Percentiles rank a stretch among this genome's conserved stretches.
phyloP scores from a whole-genome alignment of 1,140 invertebrate species.

The Hylaeus anthracinus region DNA sequence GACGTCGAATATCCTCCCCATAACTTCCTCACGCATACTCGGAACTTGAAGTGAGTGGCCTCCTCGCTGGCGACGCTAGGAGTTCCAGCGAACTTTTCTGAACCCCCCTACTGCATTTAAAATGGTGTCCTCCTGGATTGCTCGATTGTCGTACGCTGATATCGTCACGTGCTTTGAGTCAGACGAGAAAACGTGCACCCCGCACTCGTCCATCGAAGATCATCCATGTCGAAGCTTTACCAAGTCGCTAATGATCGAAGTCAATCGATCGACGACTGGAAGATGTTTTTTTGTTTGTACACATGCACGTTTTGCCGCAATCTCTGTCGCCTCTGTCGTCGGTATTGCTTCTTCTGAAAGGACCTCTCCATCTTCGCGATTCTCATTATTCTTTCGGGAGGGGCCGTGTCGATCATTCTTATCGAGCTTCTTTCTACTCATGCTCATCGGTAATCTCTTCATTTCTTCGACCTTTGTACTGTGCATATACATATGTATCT shows the following conservation, averaged over 20 bases:
- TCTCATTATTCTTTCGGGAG: conserved; percentile 19
- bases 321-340: conserved; percentile 52
- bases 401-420: conserved; percentile 30
- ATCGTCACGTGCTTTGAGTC: conserved; percentile 31
- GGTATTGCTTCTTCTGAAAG: conserved; percentile 45
- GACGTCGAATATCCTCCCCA: no score
- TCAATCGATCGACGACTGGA: background rate
- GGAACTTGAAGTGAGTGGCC: no score
- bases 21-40: no score
- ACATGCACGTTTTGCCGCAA: conserved; percentile 16
- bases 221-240: background rate
- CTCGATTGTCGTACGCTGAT: conserved; percentile 57
- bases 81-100: no score
- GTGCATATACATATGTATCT: background rate
- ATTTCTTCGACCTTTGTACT: conserved; percentile 7
- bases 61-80: no score
- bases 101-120: background rate
- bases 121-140: conserved; percentile 42
- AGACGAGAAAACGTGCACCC: conserved; percentile 13
- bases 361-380: conserved; percentile 26
- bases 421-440: conserved; percentile 37
- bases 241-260: background rate
- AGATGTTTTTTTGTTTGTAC: background rate
- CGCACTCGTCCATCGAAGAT: background rate
- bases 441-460: conserved; percentile 22